Percentiles rank a stretch among this genome's conserved stretches.
These are phyloP conservation scores for Pemphredon lugubris DNA, from an alignment of 2,888 invertebrate genomes.

Conservation along the genomic window DNA sequence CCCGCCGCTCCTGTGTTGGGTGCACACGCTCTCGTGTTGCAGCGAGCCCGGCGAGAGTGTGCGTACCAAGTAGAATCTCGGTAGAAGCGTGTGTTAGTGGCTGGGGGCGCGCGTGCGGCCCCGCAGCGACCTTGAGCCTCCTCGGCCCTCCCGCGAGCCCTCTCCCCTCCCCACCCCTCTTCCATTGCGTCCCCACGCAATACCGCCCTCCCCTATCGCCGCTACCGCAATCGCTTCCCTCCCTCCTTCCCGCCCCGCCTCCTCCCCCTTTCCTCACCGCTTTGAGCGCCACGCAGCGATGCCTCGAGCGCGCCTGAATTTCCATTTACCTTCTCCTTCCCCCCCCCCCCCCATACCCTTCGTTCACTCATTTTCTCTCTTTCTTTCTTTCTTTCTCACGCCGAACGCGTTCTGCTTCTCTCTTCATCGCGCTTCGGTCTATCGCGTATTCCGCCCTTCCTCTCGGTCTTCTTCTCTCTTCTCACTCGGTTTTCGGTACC, in stretches of 20 bases:
- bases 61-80: conserved; percentile 36
- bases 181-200: conserved; percentile 17
- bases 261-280: conserved; percentile 19
- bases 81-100: conserved; percentile 63
- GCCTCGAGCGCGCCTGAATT: conserved; percentile 54
- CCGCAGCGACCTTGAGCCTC: conserved; percentile 78
- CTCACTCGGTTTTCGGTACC: conserved; percentile 38
- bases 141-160: conserved; percentile 58
- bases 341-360: too few species aligned
- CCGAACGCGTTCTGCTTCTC: conserved; percentile 25
- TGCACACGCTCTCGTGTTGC: conserved; percentile 53
- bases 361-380: conserved; percentile 5
- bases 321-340: conserved; percentile 37
- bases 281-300: conserved; percentile 38
- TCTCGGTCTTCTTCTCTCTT: conserved; percentile 23
- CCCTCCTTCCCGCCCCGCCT: conserved; percentile 32
- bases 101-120: conserved; percentile 77
- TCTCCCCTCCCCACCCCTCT: conserved; percentile 31
- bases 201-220: conserved; percentile 58
- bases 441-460: neutral
- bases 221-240: conserved; percentile 51
- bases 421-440: too few species aligned
- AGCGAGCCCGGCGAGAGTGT: conserved; percentile 50
- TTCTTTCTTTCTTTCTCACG: conserved; percentile 17
- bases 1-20: conserved; percentile 18